Percentiles rank a stretch among this genome's conserved stretches.
Evolutionary conservation across 2,888 invertebrate genomes (phyloP).

Genomic region (Ferrisia virgata): DNA sequence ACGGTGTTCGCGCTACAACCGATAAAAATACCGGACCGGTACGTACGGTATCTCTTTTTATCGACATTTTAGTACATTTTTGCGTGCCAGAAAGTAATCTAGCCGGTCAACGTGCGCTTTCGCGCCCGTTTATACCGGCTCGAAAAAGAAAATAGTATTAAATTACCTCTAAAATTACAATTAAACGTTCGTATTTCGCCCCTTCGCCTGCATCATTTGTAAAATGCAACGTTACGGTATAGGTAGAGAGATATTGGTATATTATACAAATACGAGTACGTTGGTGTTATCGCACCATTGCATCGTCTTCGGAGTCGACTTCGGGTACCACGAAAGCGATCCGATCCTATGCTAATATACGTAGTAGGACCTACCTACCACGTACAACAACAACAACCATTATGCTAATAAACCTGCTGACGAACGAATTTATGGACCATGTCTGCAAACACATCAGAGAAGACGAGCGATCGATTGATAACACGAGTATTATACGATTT

Average conservation of each 20-base stretch:
- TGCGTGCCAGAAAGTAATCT: slow-evolving; percentile 9
- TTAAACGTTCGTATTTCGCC: neutral
- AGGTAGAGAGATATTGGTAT: no score
- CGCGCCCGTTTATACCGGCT: neutral
- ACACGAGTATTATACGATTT: no score
- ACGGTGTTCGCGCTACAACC: neutral
- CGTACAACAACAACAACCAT: neutral
- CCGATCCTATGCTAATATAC: no score
- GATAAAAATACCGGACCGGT: slow-evolving; percentile 17
- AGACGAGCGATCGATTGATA: neutral
- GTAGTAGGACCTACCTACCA: no score
- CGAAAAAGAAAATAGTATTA: neutral
- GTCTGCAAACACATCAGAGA: neutral
- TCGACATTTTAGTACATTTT: slow-evolving; percentile 7
- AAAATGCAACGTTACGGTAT: no score
- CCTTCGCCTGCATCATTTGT: neutral
- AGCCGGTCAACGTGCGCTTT: neutral
- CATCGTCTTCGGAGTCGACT: neutral
- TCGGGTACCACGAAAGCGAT: no score
- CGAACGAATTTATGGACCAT: neutral
- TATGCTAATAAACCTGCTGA: neutral
- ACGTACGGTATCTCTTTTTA: slow-evolving; percentile 11
- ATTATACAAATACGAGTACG: neutral
- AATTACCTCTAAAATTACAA: slow-evolving; percentile 7
- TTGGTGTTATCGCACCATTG: neutral